Conservation (phyloP, 2,888 invertebrate genomes). For the Lasioglossum figueresi region DNA sequence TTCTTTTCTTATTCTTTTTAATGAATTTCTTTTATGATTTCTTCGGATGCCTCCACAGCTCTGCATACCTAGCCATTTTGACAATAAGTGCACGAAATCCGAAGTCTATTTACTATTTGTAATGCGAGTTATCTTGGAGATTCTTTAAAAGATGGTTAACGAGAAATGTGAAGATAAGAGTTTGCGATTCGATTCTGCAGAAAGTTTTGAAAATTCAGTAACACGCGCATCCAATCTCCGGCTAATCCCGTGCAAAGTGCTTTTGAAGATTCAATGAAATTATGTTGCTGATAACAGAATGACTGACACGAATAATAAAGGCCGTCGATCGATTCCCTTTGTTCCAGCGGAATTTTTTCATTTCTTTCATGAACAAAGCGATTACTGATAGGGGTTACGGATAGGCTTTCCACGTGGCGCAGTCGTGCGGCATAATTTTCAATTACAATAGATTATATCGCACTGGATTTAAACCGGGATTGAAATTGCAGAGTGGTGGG, state of each 20-base stretch:
- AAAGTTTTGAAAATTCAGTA: background rate
- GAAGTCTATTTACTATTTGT: background rate
- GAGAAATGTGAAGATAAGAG: background rate
- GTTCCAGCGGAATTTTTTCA: constrained; percentile 68
- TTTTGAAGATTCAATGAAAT: constrained; percentile 16
- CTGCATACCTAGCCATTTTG: background rate
- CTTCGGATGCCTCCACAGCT: background rate
- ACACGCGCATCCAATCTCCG: too few species aligned
- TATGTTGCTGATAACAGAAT: constrained; percentile 12
- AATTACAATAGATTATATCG: constrained; percentile 79
- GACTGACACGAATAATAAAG: constrained; percentile 34
- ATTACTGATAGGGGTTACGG: constrained; percentile 47
- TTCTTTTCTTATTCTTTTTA: too few species aligned
- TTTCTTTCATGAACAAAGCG: constrained; percentile 65
- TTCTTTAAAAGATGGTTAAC: background rate
- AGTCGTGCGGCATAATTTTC: constrained; percentile 78
- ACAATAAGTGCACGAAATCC: background rate
- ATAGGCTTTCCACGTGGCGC: constrained; percentile 64
- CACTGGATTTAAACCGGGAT: constrained; percentile 63
- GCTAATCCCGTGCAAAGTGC: background rate
- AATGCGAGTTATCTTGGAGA: background rate
- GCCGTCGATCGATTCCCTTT: constrained; percentile 41
- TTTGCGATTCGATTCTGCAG: background rate
- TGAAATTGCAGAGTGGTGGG: constrained; percentile 37
- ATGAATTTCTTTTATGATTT: background rate